These are phyloP conservation scores for Anoplopoma fimbria DNA, from an alignment of 2,113 vertebrate species.

Conservation along the genomic window DNA sequence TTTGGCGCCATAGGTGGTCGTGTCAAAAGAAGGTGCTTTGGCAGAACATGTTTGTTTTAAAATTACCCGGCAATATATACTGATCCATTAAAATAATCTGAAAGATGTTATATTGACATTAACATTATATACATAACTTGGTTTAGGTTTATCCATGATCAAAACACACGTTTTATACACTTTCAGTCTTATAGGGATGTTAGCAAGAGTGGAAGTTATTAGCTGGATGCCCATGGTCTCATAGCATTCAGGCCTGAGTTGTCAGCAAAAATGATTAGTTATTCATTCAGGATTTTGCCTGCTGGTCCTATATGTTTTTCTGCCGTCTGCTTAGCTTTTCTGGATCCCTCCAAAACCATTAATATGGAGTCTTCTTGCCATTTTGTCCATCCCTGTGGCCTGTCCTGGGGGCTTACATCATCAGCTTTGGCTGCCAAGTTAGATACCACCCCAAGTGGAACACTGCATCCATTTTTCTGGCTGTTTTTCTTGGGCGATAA, in stretches of 20 bases:
- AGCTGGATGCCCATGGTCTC: neutral
- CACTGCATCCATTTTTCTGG: neutral
- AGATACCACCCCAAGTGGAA: constrained; percentile 34
- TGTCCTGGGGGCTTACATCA: constrained; percentile 23
- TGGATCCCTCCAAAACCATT: constrained; percentile 18
- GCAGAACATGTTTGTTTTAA: neutral
- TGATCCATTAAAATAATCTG: neutral
- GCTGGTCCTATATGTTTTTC: neutral
- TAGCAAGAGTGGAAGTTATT: neutral
- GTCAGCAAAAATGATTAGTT: neutral
- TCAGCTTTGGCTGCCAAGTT: constrained; percentile 29
- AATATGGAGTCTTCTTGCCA: constrained; percentile 15
- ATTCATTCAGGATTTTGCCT: neutral
- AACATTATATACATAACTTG: neutral
- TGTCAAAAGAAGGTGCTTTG: neutral
- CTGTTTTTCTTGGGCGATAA: constrained; percentile 24
- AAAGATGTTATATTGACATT: neutral
- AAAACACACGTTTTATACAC: neutral
- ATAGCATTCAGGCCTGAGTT: neutral
- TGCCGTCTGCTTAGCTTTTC: neutral
- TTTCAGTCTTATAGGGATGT: neutral
- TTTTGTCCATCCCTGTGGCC: constrained; percentile 15
- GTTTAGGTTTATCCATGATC: too few relatives aligned
- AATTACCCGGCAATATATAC: neutral
- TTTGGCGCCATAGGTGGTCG: neutral